These are phyloP conservation scores for Ethmia dodecea DNA, from an alignment of 2,888 invertebrate genomes.

Conservation along the genomic window DNA sequence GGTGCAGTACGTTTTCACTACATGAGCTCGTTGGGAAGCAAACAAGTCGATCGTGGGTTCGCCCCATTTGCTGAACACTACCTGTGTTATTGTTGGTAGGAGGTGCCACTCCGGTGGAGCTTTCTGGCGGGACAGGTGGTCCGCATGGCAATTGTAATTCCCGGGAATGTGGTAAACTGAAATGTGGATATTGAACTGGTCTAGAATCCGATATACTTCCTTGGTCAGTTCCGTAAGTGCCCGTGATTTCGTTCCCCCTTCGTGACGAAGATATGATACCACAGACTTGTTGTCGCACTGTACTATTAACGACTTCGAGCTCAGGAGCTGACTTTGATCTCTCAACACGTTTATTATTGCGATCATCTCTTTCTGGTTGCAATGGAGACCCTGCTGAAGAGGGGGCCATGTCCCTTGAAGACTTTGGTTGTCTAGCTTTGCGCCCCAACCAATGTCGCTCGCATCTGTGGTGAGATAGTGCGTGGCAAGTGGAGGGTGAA, in stretches of 20 bases:
- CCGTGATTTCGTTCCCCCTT: conserved; percentile 21
- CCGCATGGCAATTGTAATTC: conserved; percentile 15
- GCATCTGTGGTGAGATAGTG: conserved; percentile 19
- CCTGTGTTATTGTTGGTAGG: conserved; percentile 6
- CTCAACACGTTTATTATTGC: conserved; percentile 17
- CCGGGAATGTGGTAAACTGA: conserved; percentile 17
- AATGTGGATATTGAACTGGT: conserved; percentile 10
- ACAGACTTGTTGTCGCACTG: conserved; percentile 22
- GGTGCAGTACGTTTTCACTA: conserved; percentile 11
- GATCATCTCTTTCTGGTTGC: conserved; percentile 21
- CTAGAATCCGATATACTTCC: background rate
- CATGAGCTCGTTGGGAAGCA: conserved; percentile 11
- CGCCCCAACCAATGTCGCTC: conserved; percentile 18
- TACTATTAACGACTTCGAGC: conserved; percentile 6
- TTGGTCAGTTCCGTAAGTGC: background rate
- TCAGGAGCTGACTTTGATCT: conserved; percentile 3
- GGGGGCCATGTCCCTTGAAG: conserved; percentile 16
- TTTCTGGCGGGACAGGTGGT: conserved; percentile 13
- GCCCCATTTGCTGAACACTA: conserved; percentile 18
- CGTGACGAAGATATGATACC: conserved; percentile 19
- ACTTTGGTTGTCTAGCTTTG: conserved; percentile 13
- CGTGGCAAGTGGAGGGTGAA: conserved; percentile 10
- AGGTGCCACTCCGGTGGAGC: conserved; percentile 21
- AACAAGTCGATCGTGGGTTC: conserved; percentile 16
- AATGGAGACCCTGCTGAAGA: conserved; percentile 17